A percentile compares a stretch with the other conserved stretches of the same genome.
Evolutionary conservation across 2,888 invertebrate species (phyloP).

Genomic region (Scaptomyza cyrtandrae): DNA sequence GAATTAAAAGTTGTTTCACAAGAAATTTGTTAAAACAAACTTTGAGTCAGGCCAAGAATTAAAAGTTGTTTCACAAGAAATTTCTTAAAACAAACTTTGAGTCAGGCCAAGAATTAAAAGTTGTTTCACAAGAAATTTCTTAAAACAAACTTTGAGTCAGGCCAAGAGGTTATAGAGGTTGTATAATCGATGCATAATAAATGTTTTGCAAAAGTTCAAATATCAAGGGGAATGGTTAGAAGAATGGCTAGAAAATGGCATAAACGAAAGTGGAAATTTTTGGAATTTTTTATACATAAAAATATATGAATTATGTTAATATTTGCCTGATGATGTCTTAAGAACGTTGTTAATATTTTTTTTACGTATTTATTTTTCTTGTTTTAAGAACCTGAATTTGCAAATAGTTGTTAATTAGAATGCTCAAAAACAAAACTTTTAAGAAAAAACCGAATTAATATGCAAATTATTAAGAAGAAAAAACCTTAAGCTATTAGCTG

Average conservation of each 20-base stretch:
- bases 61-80: neutral
- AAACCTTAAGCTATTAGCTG: neutral
- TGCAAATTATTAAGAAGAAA: neutral
- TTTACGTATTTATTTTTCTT: neutral
- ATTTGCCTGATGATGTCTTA: neutral
- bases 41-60: no score
- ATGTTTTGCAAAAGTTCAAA: neutral
- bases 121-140: neutral
- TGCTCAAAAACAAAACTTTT: neutral
- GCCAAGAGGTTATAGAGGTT: neutral
- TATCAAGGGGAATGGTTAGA: no score
- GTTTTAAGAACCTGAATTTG: neutral
- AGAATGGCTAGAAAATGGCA: neutral
- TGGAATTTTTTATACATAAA: neutral
- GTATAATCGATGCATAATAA: neutral
- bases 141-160: neutral
- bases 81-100: neutral
- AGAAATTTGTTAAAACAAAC: neutral
- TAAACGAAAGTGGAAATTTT: neutral
- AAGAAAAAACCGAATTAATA: neutral
- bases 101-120: neutral
- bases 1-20: neutral
- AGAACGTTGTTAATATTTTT: neutral
- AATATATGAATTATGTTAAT: neutral
- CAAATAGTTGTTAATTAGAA: neutral